phyloP scores from a whole-genome alignment of 2,113 vertebrate species.

The Illadopsis cleaveri region DNA sequence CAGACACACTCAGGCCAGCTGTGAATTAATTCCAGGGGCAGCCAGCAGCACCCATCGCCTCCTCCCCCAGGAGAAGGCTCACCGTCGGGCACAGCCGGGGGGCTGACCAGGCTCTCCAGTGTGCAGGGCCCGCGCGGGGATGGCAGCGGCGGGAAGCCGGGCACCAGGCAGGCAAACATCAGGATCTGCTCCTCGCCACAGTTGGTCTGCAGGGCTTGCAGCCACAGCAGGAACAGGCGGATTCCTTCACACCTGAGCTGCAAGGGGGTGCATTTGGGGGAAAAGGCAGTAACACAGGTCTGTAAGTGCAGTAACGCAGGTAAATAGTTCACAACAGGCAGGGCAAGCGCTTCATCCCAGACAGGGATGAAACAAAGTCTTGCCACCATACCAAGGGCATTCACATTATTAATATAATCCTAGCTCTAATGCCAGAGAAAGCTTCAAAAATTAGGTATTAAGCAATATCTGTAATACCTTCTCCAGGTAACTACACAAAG shows the following conservation, averaged over 20 bases:
- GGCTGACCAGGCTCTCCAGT: slow-evolving; percentile 91
- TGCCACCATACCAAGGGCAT: not conserved
- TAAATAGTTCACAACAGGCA: not conserved
- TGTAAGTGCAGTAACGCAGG: not conserved
- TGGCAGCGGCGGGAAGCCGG: slow-evolving; percentile 89
- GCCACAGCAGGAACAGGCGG: slow-evolving; percentile 95
- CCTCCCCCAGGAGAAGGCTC: slow-evolving; percentile 22
- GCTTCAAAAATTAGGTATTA: not conserved
- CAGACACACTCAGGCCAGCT: not conserved
- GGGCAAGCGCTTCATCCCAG: not conserved
- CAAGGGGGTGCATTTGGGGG: not conserved
- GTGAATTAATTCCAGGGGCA: no score
- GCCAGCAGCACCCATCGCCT: not conserved
- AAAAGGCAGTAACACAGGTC: not conserved
- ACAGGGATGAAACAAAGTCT: not conserved
- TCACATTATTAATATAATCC: not conserved
- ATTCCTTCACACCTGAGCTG: slow-evolving; percentile 98
- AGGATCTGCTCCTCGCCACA: slow-evolving; percentile 94
- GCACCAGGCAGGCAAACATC: slow-evolving; percentile 94
- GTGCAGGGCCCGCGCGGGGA: slow-evolving; percentile 91
- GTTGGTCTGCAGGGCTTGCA: slow-evolving; percentile 94
- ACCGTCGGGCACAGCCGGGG: slow-evolving; percentile 84
- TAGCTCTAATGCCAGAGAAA: not conserved
- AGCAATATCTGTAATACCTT: not conserved
- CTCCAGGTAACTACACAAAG: not conserved